These are phyloP conservation scores for Pachyrhynchus sulphureomaculatus DNA, from an alignment of 1,140 invertebrate genomes.

Conservation along the genomic window DNA sequence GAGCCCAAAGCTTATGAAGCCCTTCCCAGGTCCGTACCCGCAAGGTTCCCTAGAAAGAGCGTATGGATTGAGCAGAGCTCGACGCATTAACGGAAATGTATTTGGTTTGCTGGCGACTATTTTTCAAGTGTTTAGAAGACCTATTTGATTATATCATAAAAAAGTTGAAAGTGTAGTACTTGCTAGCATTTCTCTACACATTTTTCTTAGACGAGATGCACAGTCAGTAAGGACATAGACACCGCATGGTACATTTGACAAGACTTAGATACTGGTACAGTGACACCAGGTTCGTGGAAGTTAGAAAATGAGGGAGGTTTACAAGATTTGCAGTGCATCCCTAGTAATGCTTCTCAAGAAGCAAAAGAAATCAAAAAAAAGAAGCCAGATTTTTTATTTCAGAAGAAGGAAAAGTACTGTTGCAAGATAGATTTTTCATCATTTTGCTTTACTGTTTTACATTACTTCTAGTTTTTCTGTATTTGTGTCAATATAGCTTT, in stretches of 20 bases:
- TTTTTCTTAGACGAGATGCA: conserved; percentile 6
- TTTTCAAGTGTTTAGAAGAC: conserved; percentile 2
- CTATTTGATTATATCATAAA: not conserved
- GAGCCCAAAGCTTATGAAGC: conserved; percentile 2
- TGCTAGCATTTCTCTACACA: conserved; percentile 11
- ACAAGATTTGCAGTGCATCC: not conserved
- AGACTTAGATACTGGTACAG: not conserved
- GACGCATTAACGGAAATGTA: too few relatives aligned
- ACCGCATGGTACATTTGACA: not conserved
- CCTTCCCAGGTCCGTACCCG: not conserved
- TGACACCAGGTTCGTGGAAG: not conserved
- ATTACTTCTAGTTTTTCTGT: not conserved
- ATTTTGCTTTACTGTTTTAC: not conserved
- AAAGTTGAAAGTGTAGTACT: conserved; percentile 7
- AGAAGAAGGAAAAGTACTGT: not conserved
- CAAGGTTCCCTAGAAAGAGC: not conserved
- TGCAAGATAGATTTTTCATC: not conserved
- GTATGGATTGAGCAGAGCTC: not conserved
- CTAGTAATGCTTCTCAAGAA: not conserved
- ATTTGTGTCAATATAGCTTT: not conserved
- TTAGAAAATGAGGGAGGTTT: conserved; percentile 1
- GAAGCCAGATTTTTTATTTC: not conserved
- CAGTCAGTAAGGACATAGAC: not conserved
- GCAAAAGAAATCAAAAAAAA: conserved; percentile 2
- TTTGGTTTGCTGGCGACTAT: conserved; percentile 1